Percentiles rank a stretch among this genome's conserved stretches.
These are phyloP conservation scores for Spea multiplicata DNA, from an alignment of 2,113 vertebrate species.

Conservation along the genomic window DNA sequence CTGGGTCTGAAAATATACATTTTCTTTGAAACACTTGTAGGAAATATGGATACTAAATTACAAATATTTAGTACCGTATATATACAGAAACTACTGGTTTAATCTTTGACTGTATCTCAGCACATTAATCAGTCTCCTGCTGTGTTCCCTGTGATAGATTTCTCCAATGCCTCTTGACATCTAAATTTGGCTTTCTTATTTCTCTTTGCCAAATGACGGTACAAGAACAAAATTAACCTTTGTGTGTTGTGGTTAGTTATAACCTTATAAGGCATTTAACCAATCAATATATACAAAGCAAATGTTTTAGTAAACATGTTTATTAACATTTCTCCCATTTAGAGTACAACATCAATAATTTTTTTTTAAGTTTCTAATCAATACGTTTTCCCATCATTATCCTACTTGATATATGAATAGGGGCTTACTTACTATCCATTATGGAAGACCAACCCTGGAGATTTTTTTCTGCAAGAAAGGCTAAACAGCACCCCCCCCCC, in stretches of 20 bases:
- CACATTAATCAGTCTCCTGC: slow-evolving; percentile 13
- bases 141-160: slow-evolving; percentile 5
- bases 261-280: neutral
- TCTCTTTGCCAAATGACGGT: neutral
- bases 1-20: neutral
- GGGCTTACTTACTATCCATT: no score
- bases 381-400: neutral
- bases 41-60: neutral
- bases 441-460: no score
- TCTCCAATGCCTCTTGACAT: slow-evolving; percentile 8
- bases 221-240: slow-evolving; percentile 22
- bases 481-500: no score
- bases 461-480: no score
- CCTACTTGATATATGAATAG: no score
- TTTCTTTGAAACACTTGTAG: neutral
- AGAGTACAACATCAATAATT: neutral
- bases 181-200: slow-evolving; percentile 22
- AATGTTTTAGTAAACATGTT: neutral
- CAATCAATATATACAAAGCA: neutral
- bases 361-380: neutral
- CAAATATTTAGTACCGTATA: neutral
- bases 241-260: slow-evolving; percentile 2
- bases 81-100: neutral
- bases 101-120: neutral
- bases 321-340: neutral